A percentile compares a stretch with the other conserved stretches of the same genome.
Conservation (phyloP, 2,888 invertebrate species). For the Protonemura montana region DNA sequence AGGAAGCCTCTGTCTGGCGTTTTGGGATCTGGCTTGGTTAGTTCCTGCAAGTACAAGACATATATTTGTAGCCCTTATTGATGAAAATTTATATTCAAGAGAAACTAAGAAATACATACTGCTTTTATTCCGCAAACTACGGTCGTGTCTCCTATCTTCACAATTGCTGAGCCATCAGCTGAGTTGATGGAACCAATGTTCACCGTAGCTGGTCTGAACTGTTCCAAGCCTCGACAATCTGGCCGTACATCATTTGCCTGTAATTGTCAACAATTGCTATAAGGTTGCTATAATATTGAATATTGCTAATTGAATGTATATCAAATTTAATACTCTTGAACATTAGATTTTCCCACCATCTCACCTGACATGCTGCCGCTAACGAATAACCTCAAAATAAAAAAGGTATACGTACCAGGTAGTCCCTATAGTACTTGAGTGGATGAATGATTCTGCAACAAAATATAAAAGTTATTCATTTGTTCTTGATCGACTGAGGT, state of each 20-base stretch:
- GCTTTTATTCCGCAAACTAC: conserved; percentile 87
- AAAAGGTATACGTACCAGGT: conserved; percentile 60
- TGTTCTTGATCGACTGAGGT: too few species aligned
- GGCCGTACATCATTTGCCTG: conserved; percentile 73
- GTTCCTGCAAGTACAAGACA: conserved; percentile 66
- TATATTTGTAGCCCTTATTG: background rate
- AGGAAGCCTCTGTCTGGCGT: conserved; percentile 75
- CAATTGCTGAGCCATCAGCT: conserved; percentile 78
- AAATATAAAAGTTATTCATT: conserved; percentile 26
- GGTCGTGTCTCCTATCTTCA: conserved; percentile 83
- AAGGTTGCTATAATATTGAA: too few species aligned
- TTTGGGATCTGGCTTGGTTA: conserved; percentile 76
- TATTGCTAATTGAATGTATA: too few species aligned
- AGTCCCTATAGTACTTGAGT: conserved; percentile 77
- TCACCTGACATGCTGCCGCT: background rate
- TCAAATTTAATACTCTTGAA: too few species aligned
- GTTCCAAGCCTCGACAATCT: conserved; percentile 77
- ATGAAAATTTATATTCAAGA: background rate
- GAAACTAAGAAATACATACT: conserved; percentile 62
- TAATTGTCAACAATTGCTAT: too few species aligned
- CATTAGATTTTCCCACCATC: too few species aligned
- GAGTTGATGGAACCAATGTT: conserved; percentile 69
- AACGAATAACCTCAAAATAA: background rate
- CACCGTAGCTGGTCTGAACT: conserved; percentile 72
- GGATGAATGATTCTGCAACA: conserved; percentile 75